Evolutionary conservation across 2,888 invertebrate genomes (phyloP).

Genomic region (Caenorhabditis imperialis): DNA sequence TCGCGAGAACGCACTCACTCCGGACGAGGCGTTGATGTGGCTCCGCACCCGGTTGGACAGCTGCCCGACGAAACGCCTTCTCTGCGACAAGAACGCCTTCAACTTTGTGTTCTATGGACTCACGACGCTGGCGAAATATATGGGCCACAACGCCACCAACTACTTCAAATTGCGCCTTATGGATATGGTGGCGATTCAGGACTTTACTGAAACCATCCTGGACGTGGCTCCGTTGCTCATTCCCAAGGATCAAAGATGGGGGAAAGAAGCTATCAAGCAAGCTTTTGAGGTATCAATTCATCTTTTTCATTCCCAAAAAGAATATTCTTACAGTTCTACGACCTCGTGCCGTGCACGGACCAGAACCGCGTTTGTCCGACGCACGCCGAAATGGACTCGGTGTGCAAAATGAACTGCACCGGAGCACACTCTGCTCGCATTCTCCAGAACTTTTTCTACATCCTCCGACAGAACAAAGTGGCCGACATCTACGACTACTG

Average conservation of each 20-base stretch:
- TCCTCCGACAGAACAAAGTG: not conserved
- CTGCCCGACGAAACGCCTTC: not conserved
- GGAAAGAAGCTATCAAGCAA: not conserved
- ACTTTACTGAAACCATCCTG: constrained; percentile 9
- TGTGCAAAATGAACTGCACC: constrained; percentile 2
- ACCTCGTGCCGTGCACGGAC: not conserved
- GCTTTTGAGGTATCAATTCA: constrained; percentile 7
- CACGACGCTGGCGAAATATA: not conserved
- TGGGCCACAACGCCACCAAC: constrained; percentile 3
- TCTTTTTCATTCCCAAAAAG: no score
- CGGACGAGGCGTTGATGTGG: constrained; percentile 13
- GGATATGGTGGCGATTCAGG: constrained; percentile 8
- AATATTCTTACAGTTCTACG: not conserved
- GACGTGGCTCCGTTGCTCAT: not conserved
- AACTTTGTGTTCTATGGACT: constrained; percentile 23
- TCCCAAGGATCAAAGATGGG: not conserved
- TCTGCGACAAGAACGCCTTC: constrained; percentile 11
- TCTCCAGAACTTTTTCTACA: constrained; percentile 5
- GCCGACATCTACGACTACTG: not conserved
- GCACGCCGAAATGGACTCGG: not conserved
- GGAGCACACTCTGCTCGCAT: constrained; percentile 12
- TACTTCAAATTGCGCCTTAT: not conserved
- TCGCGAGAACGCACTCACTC: not conserved
- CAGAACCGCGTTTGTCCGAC: not conserved
- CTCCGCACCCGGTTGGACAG: not conserved